These are phyloP conservation scores for Halocynthia aurantium DNA, from an alignment of 23 tunicate species.

Conservation along the genomic window DNA sequence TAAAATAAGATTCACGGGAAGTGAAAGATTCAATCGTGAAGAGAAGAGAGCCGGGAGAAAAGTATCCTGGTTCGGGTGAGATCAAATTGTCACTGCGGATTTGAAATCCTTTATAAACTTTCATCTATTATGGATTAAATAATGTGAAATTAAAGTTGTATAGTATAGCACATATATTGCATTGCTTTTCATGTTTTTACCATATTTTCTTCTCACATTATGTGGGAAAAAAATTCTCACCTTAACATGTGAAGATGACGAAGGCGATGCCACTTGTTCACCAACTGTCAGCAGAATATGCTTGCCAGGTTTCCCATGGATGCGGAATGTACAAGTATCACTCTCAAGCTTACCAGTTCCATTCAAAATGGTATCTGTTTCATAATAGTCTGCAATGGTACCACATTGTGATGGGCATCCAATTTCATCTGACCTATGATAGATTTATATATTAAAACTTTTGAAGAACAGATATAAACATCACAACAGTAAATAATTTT, in stretches of 20 bases:
- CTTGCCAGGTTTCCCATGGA: slow-evolving; percentile 53
- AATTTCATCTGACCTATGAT: slow-evolving; percentile 78
- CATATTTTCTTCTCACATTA: background rate
- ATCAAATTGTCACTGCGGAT: background rate
- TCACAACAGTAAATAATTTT: background rate
- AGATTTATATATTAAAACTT: background rate
- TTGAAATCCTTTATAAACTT: slow-evolving; percentile 29
- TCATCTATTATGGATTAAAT: slow-evolving; percentile 19
- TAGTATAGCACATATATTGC: background rate
- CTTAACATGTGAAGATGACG: background rate
- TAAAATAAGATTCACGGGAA: slow-evolving; percentile 14
- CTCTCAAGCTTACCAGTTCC: background rate
- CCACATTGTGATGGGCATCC: slow-evolving; percentile 92
- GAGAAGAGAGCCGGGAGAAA: slow-evolving; percentile 14
- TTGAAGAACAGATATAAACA: background rate
- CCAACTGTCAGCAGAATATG: slow-evolving; percentile 38
- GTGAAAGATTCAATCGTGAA: slow-evolving; percentile 21
- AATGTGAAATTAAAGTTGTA: background rate
- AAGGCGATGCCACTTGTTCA: background rate
- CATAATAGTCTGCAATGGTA: slow-evolving; percentile 53
- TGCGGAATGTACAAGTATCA: slow-evolving; percentile 48
- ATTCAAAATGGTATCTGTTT: background rate
- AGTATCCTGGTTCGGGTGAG: background rate
- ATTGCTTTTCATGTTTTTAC: background rate
- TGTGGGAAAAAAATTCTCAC: background rate